Conservation (phyloP, 2,113 vertebrate species). For the Dissostichus mawsoni region DNA sequence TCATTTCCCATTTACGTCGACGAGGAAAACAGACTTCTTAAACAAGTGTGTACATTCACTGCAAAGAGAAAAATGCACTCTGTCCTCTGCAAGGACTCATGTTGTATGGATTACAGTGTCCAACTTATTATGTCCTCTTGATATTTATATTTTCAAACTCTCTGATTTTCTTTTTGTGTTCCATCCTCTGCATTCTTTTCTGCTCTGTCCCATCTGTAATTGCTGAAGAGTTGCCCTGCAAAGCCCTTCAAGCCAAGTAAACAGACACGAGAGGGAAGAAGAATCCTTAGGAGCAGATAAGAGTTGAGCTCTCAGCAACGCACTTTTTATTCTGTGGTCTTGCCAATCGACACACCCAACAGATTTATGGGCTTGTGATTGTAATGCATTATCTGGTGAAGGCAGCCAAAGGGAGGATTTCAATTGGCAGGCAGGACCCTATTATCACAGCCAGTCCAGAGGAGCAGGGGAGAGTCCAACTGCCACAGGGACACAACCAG, state of each 20-base stretch:
- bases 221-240: slow-evolving; percentile 35
- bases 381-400: slow-evolving; percentile 58
- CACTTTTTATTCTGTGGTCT: slow-evolving; percentile 16
- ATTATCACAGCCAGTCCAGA: slow-evolving; percentile 61
- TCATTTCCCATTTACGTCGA: slow-evolving; percentile 55
- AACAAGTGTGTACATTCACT: slow-evolving; percentile 22
- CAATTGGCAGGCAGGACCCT: slow-evolving; percentile 36
- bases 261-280: slow-evolving; percentile 24
- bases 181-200: slow-evolving; percentile 38
- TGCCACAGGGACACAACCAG: slow-evolving; percentile 21
- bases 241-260: not conserved
- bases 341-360: slow-evolving; percentile 33
- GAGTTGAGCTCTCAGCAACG: slow-evolving; percentile 49
- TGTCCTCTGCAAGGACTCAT: not conserved
- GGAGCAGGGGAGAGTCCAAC: slow-evolving; percentile 41
- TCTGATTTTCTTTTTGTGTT: slow-evolving; percentile 17
- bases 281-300: slow-evolving; percentile 53
- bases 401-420: slow-evolving; percentile 59
- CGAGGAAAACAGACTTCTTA: slow-evolving; percentile 32
- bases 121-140: slow-evolving; percentile 2
- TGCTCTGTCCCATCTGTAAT: slow-evolving; percentile 35
- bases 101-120: not conserved
- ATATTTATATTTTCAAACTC: slow-evolving; percentile 24
- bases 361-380: slow-evolving; percentile 62
- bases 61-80: slow-evolving; percentile 16